Evolutionary conservation across 2,888 invertebrate genomes (phyloP).

Genomic region (Notocelia uddmanniana): DNA sequence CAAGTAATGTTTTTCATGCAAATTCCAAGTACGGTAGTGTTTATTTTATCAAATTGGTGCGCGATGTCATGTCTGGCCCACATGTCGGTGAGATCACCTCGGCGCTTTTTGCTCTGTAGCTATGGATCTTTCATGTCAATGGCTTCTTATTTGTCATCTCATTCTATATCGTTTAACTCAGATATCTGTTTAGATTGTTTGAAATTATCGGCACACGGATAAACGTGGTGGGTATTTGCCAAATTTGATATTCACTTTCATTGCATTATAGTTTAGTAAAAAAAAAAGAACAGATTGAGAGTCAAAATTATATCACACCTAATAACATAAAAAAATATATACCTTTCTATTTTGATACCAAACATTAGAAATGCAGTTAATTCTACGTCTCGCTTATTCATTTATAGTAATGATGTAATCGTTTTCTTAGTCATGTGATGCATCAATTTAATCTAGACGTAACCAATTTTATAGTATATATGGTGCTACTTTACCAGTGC

Average conservation of each 20-base stretch:
- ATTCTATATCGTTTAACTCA: constrained; percentile 2
- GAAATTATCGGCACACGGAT: too few relatives aligned
- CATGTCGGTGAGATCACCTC: constrained; percentile 65
- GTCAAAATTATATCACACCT: not conserved
- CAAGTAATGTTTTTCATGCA: constrained; percentile 41
- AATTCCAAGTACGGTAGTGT: constrained; percentile 41
- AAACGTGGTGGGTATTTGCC: too few relatives aligned
- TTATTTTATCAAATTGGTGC: constrained; percentile 46
- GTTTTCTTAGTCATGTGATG: not conserved
- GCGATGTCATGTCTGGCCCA: constrained; percentile 56
- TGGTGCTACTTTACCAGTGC: too few relatives aligned
- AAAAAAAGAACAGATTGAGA: too few relatives aligned
- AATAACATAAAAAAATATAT: not conserved
- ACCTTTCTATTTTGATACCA: not conserved
- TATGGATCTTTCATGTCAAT: constrained; percentile 23
- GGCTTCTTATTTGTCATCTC: constrained; percentile 30
- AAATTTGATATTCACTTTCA: not conserved
- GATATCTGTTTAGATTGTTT: not conserved
- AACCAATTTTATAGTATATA: too few relatives aligned
- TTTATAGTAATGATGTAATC: not conserved
- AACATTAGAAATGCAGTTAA: not conserved
- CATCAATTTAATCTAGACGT: not conserved
- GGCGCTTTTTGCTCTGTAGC: constrained; percentile 32
- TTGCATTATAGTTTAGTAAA: not conserved
- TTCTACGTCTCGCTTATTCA: not conserved